These are phyloP conservation scores for Bibio marci DNA, from an alignment of 2,888 invertebrate species.

Conservation along the genomic window DNA sequence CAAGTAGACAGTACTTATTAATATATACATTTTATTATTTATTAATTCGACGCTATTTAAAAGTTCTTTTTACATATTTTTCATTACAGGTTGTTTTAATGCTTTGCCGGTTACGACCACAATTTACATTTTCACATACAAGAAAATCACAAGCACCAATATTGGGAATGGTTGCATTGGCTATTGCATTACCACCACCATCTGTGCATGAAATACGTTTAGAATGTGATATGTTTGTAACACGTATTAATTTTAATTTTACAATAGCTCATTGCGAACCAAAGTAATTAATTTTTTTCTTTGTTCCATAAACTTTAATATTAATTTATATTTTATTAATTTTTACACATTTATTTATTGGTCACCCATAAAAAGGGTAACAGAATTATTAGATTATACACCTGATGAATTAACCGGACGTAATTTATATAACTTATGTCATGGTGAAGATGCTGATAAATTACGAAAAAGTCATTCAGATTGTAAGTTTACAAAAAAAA, in stretches of 20 bases:
- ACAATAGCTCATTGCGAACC: slow-evolving; percentile 95
- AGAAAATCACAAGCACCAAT: slow-evolving; percentile 74
- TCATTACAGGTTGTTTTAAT: slow-evolving; percentile 73
- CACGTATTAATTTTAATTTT: slow-evolving; percentile 88
- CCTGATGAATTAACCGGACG: slow-evolving; percentile 87
- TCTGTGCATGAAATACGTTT: slow-evolving; percentile 92
- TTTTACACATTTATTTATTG: too few species aligned
- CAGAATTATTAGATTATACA: slow-evolving; percentile 81
- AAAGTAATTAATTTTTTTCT: slow-evolving; percentile 40
- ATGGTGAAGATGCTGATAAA: slow-evolving; percentile 89
- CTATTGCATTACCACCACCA: slow-evolving; percentile 91
- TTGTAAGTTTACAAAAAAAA: slow-evolving; percentile 67
- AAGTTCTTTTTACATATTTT: too few species aligned
- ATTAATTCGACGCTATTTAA: too few species aligned
- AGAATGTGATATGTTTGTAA: slow-evolving; percentile 93
- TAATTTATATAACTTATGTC: slow-evolving; percentile 85
- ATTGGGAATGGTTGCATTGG: slow-evolving; percentile 86
- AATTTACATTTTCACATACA: slow-evolving; percentile 81
- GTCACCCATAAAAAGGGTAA: slow-evolving; percentile 71
- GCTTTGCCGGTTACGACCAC: slow-evolving; percentile 79
- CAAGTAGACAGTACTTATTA: too few species aligned
- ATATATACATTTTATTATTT: too few species aligned
- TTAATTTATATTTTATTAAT: background rate
- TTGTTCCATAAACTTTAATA: background rate
- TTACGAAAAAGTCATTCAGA: slow-evolving; percentile 89